phyloP scores from a whole-genome alignment of 2,797 vertebrate genomes.

The Megalops cyprinoides region DNA sequence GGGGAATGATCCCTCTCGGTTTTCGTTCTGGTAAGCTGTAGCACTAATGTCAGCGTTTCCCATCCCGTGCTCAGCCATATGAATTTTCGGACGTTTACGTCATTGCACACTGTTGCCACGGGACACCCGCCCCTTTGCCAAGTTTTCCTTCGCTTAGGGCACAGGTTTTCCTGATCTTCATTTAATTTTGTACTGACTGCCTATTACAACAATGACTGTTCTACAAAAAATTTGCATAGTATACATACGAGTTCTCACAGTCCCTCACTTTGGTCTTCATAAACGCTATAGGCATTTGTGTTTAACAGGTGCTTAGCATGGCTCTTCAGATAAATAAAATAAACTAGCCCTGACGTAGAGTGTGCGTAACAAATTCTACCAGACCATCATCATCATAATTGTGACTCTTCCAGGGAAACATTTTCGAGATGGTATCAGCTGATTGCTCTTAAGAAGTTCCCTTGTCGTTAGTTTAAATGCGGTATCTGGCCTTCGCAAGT shows the following conservation, averaged over 20 bases:
- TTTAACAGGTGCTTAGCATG: too few species aligned
- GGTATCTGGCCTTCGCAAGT: not conserved
- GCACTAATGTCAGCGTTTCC: not conserved
- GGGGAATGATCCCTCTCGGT: not conserved
- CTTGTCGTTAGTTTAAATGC: not conserved
- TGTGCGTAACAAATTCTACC: too few species aligned
- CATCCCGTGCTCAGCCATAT: not conserved
- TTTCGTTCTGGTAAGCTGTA: not conserved
- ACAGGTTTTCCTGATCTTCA: not conserved
- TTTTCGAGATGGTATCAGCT: constrained; percentile 1
- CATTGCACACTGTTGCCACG: constrained; percentile 12
- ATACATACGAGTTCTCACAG: too few species aligned
- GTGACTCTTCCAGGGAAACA: too few species aligned
- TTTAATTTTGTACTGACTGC: too few species aligned
- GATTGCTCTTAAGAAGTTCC: not conserved
- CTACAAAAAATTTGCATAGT: too few species aligned
- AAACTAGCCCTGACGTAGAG: too few species aligned
- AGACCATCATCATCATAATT: too few species aligned
- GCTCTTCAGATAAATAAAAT: too few species aligned
- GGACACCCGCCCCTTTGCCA: not conserved
- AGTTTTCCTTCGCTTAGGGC: not conserved
- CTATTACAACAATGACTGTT: too few species aligned
- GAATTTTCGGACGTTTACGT: not conserved
- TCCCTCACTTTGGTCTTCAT: not conserved
- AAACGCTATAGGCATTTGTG: too few species aligned